These are phyloP conservation scores for Tetropium fuscum DNA, from an alignment of 2,888 invertebrate species.

Conservation along the genomic window DNA sequence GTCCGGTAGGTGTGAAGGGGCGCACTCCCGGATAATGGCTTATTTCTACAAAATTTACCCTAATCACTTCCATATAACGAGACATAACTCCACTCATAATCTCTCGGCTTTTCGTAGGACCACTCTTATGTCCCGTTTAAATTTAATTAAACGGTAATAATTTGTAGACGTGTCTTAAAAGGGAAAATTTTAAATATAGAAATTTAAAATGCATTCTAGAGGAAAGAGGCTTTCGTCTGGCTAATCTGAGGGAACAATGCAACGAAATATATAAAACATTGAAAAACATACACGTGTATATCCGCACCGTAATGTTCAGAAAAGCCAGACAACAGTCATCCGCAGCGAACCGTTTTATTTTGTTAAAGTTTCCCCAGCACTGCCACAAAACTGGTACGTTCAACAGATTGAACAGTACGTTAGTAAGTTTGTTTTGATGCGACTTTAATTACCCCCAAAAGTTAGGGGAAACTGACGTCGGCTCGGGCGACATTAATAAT, in stretches of 20 bases:
- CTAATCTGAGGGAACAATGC: not conserved
- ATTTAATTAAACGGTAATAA: too few relatives aligned
- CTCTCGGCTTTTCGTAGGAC: conserved; percentile 13
- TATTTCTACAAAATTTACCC: conserved; percentile 35
- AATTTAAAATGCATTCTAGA: too few relatives aligned
- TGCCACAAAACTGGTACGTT: conserved; percentile 5
- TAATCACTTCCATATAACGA: conserved; percentile 36
- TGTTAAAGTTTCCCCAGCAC: conserved; percentile 8
- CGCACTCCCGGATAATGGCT: conserved; percentile 25
- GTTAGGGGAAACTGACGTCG: conserved; percentile 4
- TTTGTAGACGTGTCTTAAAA: too few relatives aligned
- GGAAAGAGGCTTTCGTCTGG: too few relatives aligned
- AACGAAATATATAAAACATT: conserved; percentile 1
- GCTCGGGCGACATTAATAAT: conserved; percentile 14
- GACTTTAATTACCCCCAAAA: conserved; percentile 23
- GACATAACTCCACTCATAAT: conserved; percentile 35
- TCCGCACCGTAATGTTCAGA: too few relatives aligned
- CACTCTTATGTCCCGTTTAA: too few relatives aligned
- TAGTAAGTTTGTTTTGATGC: conserved; percentile 23
- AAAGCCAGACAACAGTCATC: too few relatives aligned
- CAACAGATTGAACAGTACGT: conserved; percentile 18
- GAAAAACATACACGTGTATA: too few relatives aligned
- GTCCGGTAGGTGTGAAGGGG: not conserved
- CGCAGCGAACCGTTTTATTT: too few relatives aligned
- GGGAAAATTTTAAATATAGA: too few relatives aligned